Evolutionary conservation across 2,797 vertebrate species (phyloP).

Genomic region (Pangasius krempfi): DNA sequence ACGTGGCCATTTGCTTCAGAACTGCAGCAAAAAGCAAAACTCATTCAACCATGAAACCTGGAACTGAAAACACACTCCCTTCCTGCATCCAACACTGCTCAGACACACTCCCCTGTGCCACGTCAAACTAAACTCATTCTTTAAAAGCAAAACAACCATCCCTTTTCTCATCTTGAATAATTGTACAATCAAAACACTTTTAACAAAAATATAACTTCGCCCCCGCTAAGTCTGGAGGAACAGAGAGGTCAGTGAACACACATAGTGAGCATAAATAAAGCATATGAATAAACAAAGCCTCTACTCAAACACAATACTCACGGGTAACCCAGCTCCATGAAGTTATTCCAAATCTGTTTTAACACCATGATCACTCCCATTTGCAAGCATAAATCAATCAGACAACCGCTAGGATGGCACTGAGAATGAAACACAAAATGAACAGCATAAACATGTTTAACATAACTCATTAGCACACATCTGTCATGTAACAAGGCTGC

Average conservation of each 20-base stretch:
- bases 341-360: constrained; percentile 99
- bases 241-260: constrained; percentile 2
- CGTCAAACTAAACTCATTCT: constrained; percentile 2
- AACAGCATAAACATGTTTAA: constrained; percentile 40
- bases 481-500: background rate
- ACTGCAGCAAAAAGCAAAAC: constrained; percentile 46
- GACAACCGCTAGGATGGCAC: constrained; percentile 97
- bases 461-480: constrained; percentile 5
- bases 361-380: constrained; percentile 99
- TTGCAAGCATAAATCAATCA: constrained; percentile 98
- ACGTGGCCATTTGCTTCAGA: constrained; percentile 29
- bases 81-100: constrained; percentile 13
- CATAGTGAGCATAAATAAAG: constrained; percentile 35
- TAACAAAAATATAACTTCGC: background rate
- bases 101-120: background rate
- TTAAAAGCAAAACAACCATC: background rate
- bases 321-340: constrained; percentile 98
- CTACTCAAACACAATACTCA: constrained; percentile 61
- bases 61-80: constrained; percentile 37
- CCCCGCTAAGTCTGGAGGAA: background rate
- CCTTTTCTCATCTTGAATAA: background rate
- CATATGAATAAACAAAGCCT: constrained; percentile 11
- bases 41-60: constrained; percentile 39
- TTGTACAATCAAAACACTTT: background rate
- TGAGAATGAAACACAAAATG: constrained; percentile 62